Base-by-base conservation (phyloP, 2,113 vertebrate genomes). In the Protomyctophum bolini region DNA sequence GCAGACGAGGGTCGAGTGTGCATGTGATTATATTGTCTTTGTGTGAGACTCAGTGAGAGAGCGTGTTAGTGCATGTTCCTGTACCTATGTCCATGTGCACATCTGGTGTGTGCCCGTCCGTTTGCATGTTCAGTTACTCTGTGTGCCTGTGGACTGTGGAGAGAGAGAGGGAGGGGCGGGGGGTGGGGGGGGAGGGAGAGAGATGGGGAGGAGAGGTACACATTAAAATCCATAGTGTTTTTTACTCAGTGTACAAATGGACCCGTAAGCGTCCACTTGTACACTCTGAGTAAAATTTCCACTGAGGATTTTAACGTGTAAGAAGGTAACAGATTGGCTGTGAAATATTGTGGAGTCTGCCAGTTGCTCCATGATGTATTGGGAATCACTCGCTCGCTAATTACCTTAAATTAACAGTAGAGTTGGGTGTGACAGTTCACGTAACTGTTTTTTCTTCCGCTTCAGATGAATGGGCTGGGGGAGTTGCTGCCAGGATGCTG, bases 361-460 rank as follows among this genome's bases (percentile, higher is more conserved):
- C 90, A 90, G 90, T 89, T 77, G 77, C 79, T 67, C 87, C 84
- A 85, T 94, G 93, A 93, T 93, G 90, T 93, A 94, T 94, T 91
- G 92, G 90, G 91, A 93, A 93, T 92, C 92, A 87, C 84, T 93
- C 81, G 87, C 90, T 91, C 82, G 84, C 91, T 93, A 93, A 94
- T 94, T 94, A 92, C 91, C 91, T 92, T 92, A 92, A 93, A 94
- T 94, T 93, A 94, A 94, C 91, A 93, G 92, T 93, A 92, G 90
- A 92, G 91, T 91, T 92, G 88, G 89, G 89, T 92, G 92, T 93
- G 92, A 93, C 92, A 92, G 91, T 93, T 92, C 90, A 92, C 66
- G 84, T 87, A 92, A 92, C 92, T 92, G 92, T 93, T 93, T 93
- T 91, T 91, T 88, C 91, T 92, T 88, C 91, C 73, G 90, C 89